These are phyloP conservation scores for Drosophila maculinotata DNA, from an alignment of 2,888 invertebrate genomes.

Conservation along the genomic window DNA sequence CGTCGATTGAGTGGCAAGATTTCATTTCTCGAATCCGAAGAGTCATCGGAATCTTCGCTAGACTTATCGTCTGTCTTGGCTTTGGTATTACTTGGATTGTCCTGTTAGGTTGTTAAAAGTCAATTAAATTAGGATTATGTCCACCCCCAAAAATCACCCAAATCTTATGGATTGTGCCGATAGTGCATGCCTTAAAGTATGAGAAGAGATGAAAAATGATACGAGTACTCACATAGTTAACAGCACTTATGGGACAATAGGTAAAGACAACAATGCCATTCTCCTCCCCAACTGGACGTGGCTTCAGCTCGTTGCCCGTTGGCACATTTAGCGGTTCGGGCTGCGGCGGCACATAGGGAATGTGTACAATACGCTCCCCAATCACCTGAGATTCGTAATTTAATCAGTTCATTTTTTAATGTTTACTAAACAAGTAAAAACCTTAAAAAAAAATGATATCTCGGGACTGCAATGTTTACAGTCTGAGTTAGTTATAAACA, in stretches of 20 bases:
- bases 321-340: constrained; percentile 93
- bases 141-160: constrained; percentile 2
- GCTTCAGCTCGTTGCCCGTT: constrained; percentile 92
- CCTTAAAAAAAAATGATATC: neutral
- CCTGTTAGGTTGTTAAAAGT: constrained; percentile 49
- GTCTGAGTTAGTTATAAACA: too few relatives aligned
- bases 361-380: constrained; percentile 92
- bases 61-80: constrained; percentile 71
- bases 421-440: too few relatives aligned
- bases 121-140: constrained; percentile 18
- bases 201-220: neutral
- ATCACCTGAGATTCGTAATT: constrained; percentile 88
- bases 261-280: constrained; percentile 93
- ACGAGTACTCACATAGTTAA: constrained; percentile 91
- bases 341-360: constrained; percentile 89
- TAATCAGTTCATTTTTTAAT: neutral
- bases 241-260: constrained; percentile 94
- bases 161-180: constrained; percentile 18
- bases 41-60: constrained; percentile 82
- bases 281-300: constrained; percentile 94
- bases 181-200: constrained; percentile 21
- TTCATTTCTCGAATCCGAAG: constrained; percentile 81
- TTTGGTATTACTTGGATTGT: constrained; percentile 31
- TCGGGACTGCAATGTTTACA: too few relatives aligned
- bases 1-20: constrained; percentile 70